These are phyloP conservation scores for Anseranas semipalmata DNA, from an alignment of 2,113 vertebrate genomes.

Conservation along the genomic window DNA sequence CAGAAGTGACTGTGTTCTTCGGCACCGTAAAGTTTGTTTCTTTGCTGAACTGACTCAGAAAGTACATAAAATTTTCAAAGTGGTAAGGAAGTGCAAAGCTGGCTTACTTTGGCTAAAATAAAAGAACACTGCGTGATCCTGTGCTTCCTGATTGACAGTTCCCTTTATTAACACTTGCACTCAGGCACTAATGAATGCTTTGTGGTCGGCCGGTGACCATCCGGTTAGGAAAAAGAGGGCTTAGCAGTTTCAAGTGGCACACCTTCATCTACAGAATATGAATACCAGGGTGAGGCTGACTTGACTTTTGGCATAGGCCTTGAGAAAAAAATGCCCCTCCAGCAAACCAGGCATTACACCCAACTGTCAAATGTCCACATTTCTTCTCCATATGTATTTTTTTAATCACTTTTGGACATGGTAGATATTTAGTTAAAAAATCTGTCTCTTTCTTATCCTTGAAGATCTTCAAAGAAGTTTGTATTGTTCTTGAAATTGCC, in stretches of 20 bases:
- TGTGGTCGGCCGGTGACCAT: neutral
- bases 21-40: neutral
- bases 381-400: neutral
- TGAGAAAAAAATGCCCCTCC: neutral
- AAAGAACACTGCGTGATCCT: neutral
- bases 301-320: neutral
- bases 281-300: neutral
- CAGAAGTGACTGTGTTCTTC: constrained; percentile 32
- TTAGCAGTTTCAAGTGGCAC: neutral
- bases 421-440: neutral
- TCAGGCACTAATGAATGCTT: neutral
- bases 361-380: neutral
- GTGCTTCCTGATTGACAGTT: neutral
- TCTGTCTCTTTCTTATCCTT: neutral
- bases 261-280: neutral
- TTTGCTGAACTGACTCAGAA: constrained; percentile 34
- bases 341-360: neutral
- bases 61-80: neutral
- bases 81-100: neutral
- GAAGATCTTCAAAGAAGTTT: neutral
- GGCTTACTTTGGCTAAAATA: constrained; percentile 9
- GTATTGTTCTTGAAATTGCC: neutral
- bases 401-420: neutral
- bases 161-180: constrained; percentile 10
- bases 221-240: neutral